Conservation (phyloP, 2,888 invertebrate species). For the Epinotia ramella region DNA sequence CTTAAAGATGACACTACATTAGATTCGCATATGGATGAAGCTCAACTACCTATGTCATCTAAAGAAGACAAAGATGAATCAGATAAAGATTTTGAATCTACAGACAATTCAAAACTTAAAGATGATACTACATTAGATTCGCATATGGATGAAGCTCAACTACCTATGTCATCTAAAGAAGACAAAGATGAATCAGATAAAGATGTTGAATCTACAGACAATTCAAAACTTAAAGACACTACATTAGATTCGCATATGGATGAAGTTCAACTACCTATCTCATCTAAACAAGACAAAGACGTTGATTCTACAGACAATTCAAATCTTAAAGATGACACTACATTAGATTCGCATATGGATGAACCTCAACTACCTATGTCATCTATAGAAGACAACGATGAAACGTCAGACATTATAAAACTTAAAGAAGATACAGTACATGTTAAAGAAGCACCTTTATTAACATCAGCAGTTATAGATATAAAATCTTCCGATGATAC, state of each 20-base stretch:
- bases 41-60: no score
- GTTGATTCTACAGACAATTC: background rate
- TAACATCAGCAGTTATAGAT: background rate
- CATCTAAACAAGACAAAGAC: background rate
- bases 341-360: no score
- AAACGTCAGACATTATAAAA: background rate
- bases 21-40: no score
- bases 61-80: no score
- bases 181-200: background rate
- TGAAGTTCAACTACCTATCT: constrained; percentile 1
- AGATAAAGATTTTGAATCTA: no score
- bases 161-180: background rate
- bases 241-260: no score
- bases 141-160: background rate
- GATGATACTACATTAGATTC: background rate
- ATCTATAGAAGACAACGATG: background rate
- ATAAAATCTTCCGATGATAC: background rate
- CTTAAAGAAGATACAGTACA: background rate
- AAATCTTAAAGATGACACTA: background rate
- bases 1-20: background rate
- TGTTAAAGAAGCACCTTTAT: background rate
- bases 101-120: background rate
- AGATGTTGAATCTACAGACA: background rate
- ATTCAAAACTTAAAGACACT: background rate
- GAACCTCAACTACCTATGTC: background rate